Percentiles rank a stretch among this genome's conserved stretches.
These are phyloP conservation scores for Drosophila bipectinata DNA, from an alignment of 1,140 invertebrate species.

Conservation along the genomic window DNA sequence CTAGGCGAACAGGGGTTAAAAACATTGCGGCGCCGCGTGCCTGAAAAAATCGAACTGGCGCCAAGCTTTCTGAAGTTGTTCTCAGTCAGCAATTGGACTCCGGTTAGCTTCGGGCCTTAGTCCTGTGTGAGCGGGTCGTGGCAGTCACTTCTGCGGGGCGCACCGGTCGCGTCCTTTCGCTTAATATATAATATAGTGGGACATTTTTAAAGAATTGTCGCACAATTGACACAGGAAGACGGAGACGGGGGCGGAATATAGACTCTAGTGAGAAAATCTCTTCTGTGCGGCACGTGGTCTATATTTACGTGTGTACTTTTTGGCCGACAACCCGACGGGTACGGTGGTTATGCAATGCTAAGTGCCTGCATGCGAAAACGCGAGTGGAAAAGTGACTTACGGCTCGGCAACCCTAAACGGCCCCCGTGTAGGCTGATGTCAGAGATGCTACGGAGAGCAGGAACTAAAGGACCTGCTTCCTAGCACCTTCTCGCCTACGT, in stretches of 20 bases:
- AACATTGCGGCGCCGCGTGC: constrained; percentile 53
- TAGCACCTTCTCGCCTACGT: no score
- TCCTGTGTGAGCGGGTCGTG: constrained; percentile 35
- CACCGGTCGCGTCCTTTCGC: background rate
- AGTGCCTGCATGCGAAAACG: constrained; percentile 23
- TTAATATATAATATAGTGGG: constrained; percentile 54
- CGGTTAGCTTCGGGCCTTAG: constrained; percentile 34
- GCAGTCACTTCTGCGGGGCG: constrained; percentile 8
- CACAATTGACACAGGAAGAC: background rate
- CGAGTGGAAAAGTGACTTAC: background rate
- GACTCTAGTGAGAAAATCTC: background rate
- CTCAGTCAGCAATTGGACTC: constrained; percentile 52
- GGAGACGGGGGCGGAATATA: background rate
- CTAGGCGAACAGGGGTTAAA: constrained; percentile 9
- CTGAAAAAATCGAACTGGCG: constrained; percentile 75
- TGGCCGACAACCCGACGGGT: background rate
- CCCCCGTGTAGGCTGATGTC: background rate
- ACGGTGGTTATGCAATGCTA: constrained; percentile 38
- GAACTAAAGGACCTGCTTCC: no score
- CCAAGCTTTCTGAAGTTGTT: constrained; percentile 53
- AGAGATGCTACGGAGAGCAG: no score
- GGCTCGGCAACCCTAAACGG: no score
- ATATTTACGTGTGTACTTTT: constrained; percentile 16
- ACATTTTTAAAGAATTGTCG: constrained; percentile 30
- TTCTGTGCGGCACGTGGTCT: constrained; percentile 8